These are phyloP conservation scores for Zoroaster sp. DNA, from an alignment of 53 echinoderm and acorn worm genomes.

Conservation along the genomic window DNA sequence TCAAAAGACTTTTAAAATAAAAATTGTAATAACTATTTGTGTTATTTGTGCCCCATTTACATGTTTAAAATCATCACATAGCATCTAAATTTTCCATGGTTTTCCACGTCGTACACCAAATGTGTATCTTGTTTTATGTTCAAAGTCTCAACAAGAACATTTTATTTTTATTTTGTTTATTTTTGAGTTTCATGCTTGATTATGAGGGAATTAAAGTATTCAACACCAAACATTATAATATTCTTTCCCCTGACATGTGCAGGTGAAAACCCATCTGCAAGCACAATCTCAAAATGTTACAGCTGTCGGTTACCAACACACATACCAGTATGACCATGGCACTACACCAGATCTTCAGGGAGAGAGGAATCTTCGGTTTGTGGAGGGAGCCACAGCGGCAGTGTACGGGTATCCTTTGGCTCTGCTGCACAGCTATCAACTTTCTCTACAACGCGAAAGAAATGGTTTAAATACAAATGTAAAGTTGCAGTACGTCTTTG, in stretches of 20 bases:
- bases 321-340: slow-evolving; percentile 77
- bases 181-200: too few species aligned
- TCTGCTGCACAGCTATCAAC: slow-evolving; percentile 91
- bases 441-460: slow-evolving; percentile 80
- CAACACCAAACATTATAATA: too few species aligned
- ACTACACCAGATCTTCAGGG: slow-evolving; percentile 55
- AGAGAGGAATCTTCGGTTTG: slow-evolving; percentile 76
- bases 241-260: background rate
- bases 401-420: slow-evolving; percentile 77
- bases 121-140: too few species aligned
- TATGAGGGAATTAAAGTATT: too few species aligned
- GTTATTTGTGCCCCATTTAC: too few species aligned
- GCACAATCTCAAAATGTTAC: slow-evolving; percentile 69
- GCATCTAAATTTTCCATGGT: too few species aligned
- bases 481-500: background rate
- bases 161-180: too few species aligned
- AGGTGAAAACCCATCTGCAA: slow-evolving; percentile 93
- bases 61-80: too few species aligned
- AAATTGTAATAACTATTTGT: too few species aligned
- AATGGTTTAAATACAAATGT: slow-evolving; percentile 74
- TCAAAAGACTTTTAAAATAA: too few species aligned
- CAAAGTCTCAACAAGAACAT: too few species aligned
- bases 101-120: too few species aligned
- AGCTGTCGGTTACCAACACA: slow-evolving; percentile 93
- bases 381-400: slow-evolving; percentile 87